Conservation (phyloP, 2,888 invertebrate genomes). For the Fabriciana adippe region DNA sequence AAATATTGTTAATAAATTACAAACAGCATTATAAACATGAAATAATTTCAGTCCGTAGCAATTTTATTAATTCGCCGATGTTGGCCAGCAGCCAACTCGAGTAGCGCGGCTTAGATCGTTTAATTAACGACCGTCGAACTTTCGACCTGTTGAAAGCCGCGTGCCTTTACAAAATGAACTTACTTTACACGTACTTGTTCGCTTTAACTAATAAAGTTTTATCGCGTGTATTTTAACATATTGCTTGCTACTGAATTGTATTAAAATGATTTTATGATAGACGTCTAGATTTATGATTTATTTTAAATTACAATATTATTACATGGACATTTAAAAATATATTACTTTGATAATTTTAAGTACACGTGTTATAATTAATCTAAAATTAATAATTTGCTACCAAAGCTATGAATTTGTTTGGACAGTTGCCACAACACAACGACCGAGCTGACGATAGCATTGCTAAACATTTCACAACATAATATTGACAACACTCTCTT, state of each 20-base stretch:
- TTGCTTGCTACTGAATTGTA: conserved; percentile 8
- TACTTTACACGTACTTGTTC: conserved; percentile 63
- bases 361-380: not conserved
- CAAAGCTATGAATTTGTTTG: conserved; percentile 46
- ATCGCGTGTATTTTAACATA: conserved; percentile 33
- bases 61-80: conserved; percentile 71
- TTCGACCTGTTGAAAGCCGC: conserved; percentile 79
- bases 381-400: conserved; percentile 32
- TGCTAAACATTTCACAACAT: conserved; percentile 49
- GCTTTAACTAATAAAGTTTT: conserved; percentile 56
- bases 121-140: conserved; percentile 80
- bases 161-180: conserved; percentile 66
- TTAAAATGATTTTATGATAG: no score
- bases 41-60: conserved; percentile 62
- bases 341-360: no score
- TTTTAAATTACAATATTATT: no score
- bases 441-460: conserved; percentile 38
- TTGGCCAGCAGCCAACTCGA: conserved; percentile 70
- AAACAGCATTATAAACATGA: conserved; percentile 44
- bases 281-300: no score
- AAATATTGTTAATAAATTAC: conserved; percentile 44
- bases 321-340: no score
- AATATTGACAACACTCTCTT: conserved; percentile 51
- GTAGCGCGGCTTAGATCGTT: conserved; percentile 74
- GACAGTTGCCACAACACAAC: conserved; percentile 52